A percentile compares a stretch with the other conserved stretches of the same genome.
Evolutionary conservation across 2,113 vertebrate species (phyloP).

Genomic region (Leptocoma aspasia): DNA sequence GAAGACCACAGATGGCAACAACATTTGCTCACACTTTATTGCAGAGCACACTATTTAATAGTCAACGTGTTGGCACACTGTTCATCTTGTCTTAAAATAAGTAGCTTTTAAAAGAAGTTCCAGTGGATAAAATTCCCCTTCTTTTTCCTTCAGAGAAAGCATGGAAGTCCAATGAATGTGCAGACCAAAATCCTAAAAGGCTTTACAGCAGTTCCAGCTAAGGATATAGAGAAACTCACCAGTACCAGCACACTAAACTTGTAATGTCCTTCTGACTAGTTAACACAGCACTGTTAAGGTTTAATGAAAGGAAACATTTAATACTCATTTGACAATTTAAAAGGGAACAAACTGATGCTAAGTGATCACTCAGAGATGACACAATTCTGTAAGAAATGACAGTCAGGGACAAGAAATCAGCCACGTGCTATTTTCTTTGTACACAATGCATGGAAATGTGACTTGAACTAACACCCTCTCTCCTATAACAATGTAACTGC

Average conservation of each 20-base stretch:
- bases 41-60: slow-evolving; percentile 19
- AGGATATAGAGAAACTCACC: not conserved
- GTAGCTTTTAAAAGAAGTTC: not conserved
- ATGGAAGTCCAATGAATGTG: not conserved
- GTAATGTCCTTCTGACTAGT: not conserved
- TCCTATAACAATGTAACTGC: not conserved
- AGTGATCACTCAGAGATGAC: not conserved
- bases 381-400: not conserved
- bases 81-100: slow-evolving; percentile 36
- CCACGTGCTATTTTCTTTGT: not conserved
- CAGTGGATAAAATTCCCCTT: not conserved
- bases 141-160: not conserved
- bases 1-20: slow-evolving; percentile 34
- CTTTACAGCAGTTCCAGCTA: not conserved
- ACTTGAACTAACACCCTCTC: not conserved
- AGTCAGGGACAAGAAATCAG: not conserved
- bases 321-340: not conserved
- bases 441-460: not conserved
- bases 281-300: not conserved
- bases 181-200: not conserved
- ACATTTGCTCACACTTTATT: slow-evolving; percentile 31
- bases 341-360: not conserved
- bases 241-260: not conserved
- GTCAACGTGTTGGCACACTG: not conserved
- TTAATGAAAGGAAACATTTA: not conserved